These are phyloP conservation scores for Lathamus discolor DNA, from an alignment of 2,113 vertebrate species.

Conservation along the genomic window DNA sequence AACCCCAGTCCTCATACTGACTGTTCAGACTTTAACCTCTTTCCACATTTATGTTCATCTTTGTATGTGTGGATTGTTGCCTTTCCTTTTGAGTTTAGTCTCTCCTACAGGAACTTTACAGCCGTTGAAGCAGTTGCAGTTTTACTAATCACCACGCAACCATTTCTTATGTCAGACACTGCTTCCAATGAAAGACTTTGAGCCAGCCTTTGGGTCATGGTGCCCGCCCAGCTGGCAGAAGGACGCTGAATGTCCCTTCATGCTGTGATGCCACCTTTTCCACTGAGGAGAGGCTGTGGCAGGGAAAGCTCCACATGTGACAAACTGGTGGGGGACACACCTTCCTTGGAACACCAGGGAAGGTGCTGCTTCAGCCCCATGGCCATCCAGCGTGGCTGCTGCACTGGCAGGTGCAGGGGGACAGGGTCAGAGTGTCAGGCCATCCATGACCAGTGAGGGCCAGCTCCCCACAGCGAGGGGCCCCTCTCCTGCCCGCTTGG, in stretches of 20 bases:
- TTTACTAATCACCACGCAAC: not conserved
- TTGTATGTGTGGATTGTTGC: not conserved
- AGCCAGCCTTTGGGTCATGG: not conserved
- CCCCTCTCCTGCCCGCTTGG: rapidly evolving
- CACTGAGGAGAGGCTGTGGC: rapidly evolving
- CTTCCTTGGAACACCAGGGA: not conserved
- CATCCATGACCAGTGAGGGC: rapidly evolving
- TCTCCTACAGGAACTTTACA: not conserved
- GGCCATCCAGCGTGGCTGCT: not conserved
- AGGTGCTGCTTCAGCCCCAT: rapidly evolving
- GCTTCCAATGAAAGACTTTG: not conserved
- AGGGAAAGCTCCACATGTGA: not conserved
- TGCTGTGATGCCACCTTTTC: not conserved
- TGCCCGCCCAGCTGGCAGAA: rapidly evolving
- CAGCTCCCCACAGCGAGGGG: rapidly evolving
- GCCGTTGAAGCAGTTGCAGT: not conserved
- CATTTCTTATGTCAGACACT: not conserved
- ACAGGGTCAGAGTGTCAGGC: rapidly evolving
- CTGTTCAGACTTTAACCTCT: not conserved
- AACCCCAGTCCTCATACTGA: not conserved
- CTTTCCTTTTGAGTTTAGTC: not conserved
- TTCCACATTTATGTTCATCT: not conserved
- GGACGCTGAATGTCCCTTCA: not conserved
- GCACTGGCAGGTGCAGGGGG: not conserved
- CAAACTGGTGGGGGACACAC: rapidly evolving